phyloP scores from a whole-genome alignment of 2,797 vertebrate genomes.

The Oreonectes daqikongensis region DNA sequence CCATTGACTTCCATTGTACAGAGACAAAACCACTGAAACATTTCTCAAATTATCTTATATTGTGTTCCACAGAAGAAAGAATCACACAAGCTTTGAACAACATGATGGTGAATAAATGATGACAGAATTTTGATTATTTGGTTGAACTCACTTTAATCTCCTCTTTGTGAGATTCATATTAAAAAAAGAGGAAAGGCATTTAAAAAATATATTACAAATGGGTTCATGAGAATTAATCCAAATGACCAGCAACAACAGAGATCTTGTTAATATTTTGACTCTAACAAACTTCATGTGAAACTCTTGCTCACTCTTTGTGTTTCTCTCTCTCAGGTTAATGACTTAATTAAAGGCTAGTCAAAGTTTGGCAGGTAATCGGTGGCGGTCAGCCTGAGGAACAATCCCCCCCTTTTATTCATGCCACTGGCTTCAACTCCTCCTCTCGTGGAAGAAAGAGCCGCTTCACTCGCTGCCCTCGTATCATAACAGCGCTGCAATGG shows the following conservation, averaged over 20 bases:
- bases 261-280: not conserved
- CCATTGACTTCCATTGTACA: too few relatives aligned
- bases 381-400: conserved; percentile 65
- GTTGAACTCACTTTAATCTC: too few relatives aligned
- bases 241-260: not conserved
- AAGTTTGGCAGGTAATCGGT: conserved; percentile 61
- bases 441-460: conserved; percentile 54
- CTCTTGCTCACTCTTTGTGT: conserved; percentile 17
- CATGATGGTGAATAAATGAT: too few relatives aligned
- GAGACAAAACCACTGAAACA: too few relatives aligned
- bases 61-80: too few relatives aligned
- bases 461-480: conserved; percentile 58
- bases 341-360: conserved; percentile 72
- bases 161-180: not conserved
- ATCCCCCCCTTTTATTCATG: conserved; percentile 74
- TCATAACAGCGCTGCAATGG: conserved; percentile 43
- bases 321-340: conserved; percentile 64
- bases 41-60: too few relatives aligned
- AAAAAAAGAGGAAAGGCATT: not conserved
- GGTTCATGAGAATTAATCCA: not conserved
- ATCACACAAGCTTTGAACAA: too few relatives aligned
- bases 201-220: not conserved
- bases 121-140: not conserved
- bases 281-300: not conserved
- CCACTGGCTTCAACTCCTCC: conserved; percentile 56